phyloP scores from a whole-genome alignment of 2,113 vertebrate genomes.

The Ranitomeya imitator region DNA sequence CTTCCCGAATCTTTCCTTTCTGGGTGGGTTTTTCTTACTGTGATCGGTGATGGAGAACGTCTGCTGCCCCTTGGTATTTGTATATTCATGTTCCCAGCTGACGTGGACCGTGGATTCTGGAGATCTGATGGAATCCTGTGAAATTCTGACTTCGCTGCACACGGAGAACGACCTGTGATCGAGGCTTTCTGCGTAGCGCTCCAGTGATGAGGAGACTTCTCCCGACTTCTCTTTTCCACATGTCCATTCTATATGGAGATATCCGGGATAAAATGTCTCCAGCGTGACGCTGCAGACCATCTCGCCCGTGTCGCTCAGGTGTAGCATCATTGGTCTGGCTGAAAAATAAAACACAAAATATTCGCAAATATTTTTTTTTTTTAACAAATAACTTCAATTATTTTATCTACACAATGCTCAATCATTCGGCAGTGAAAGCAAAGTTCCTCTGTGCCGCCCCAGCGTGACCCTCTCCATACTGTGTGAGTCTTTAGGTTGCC shows the following conservation, averaged over 20 bases:
- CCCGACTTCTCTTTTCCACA: background rate
- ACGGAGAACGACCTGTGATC: background rate
- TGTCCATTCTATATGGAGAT: background rate
- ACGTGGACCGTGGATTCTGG: background rate
- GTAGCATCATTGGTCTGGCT: background rate
- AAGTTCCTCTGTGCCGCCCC: no score
- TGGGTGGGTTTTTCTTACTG: background rate
- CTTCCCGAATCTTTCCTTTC: background rate
- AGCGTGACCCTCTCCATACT: no score
- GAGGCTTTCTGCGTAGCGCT: background rate
- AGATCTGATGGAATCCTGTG: background rate
- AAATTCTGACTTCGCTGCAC: background rate
- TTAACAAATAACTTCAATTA: no score
- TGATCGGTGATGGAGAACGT: background rate
- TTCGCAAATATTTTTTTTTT: no score
- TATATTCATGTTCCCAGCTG: conserved; percentile 16
- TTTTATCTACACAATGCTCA: no score
- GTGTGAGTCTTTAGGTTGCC: no score
- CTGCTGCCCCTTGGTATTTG: background rate
- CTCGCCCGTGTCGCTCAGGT: background rate
- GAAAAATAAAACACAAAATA: background rate
- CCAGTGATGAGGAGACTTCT: background rate
- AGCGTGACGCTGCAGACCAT: background rate
- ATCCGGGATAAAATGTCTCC: conserved; percentile 4
- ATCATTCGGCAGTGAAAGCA: no score